phyloP scores from a whole-genome alignment of 2,113 vertebrate genomes.

The Sialia sialis region DNA sequence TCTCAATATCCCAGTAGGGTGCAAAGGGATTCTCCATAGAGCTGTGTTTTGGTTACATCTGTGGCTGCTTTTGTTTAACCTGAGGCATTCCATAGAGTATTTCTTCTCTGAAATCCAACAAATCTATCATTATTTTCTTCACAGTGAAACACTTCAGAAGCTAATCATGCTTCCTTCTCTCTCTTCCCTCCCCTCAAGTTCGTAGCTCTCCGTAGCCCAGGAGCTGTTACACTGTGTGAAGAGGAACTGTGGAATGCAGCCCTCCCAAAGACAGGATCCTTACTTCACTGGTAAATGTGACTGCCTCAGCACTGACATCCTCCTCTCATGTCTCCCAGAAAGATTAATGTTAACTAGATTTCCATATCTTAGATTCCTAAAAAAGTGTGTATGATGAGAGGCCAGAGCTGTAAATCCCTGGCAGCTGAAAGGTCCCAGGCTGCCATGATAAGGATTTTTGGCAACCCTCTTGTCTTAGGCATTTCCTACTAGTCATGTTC shows the following conservation, averaged over 20 bases:
- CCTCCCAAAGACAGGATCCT: background rate
- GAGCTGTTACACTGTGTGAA: background rate
- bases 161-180: background rate
- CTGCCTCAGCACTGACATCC: background rate
- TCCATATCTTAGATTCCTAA: background rate
- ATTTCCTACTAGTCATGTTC: background rate
- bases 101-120: background rate
- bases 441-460: background rate
- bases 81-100: background rate
- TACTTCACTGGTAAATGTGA: background rate
- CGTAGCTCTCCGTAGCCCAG: background rate
- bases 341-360: background rate
- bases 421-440: background rate
- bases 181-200: background rate
- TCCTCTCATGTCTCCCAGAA: background rate
- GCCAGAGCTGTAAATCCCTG: background rate
- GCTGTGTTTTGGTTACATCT: background rate
- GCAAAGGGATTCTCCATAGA: background rate
- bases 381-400: background rate
- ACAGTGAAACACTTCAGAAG: background rate
- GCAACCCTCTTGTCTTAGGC: background rate
- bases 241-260: background rate
- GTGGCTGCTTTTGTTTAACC: background rate
- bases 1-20: background rate
- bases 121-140: background rate